Evolutionary conservation across 2,113 vertebrate species (phyloP).

Genomic region (Isurus oxyrinchus): DNA sequence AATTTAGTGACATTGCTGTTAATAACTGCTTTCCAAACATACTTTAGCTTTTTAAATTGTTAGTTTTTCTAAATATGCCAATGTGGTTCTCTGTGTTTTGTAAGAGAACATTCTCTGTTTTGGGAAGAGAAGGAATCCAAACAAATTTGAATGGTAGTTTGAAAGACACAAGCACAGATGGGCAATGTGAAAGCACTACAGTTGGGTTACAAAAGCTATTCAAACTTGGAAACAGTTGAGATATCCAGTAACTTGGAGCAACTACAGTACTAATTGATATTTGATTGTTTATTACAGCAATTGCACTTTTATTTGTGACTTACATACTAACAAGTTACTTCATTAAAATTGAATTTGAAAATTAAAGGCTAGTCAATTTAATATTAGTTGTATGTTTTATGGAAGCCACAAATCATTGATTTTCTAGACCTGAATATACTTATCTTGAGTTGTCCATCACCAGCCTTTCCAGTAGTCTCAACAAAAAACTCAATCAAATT

Average conservation of each 20-base stretch:
- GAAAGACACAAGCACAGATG: background rate
- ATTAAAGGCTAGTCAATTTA: background rate
- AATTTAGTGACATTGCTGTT: background rate
- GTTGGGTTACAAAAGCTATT: background rate
- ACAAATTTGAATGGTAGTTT: background rate
- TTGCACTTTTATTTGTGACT: slow-evolving; percentile 23
- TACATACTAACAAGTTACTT: background rate
- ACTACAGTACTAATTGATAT: background rate
- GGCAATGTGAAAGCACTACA: background rate
- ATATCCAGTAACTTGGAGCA: background rate
- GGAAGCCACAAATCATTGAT: too few species aligned
- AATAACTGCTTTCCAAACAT: background rate
- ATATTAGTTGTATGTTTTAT: too few species aligned
- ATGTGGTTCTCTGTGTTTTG: background rate
- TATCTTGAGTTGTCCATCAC: too few species aligned
- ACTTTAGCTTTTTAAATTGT: background rate
- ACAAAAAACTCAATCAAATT: too few species aligned
- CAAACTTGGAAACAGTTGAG: background rate
- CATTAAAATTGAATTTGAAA: background rate
- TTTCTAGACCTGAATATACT: too few species aligned
- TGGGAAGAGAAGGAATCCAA: background rate
- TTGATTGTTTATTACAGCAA: background rate
- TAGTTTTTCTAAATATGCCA: background rate
- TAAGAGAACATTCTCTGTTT: background rate
- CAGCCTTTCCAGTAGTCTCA: too few species aligned